Conservation (phyloP, 2,888 invertebrate genomes). For the Amaurobius ferox region DNA sequence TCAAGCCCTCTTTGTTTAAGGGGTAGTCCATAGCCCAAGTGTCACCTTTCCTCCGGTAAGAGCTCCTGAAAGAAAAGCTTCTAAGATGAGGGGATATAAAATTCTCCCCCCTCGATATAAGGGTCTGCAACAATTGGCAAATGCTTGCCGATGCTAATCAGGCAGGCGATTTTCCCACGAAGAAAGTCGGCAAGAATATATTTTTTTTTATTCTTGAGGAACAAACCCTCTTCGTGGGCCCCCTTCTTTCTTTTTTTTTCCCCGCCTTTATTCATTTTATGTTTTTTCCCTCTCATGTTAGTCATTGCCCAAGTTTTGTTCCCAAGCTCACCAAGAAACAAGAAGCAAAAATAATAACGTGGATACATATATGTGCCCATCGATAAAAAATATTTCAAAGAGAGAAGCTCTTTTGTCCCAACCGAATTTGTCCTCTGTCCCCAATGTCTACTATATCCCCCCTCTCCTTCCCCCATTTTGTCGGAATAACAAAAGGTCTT, state of each 20-base stretch:
- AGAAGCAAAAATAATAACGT: conserved; percentile 60
- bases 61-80: conserved; percentile 25
- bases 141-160: conserved; percentile 65
- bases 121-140: conserved; percentile 52
- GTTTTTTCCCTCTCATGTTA: conserved; percentile 34
- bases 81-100: not conserved
- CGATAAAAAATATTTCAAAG: conserved; percentile 14
- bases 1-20: conserved; percentile 54
- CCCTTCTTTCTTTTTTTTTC: conserved; percentile 24
- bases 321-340: conserved; percentile 59
- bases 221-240: not conserved
- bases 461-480: conserved; percentile 12
- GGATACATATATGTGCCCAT: conserved; percentile 57
- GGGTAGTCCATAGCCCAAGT: conserved; percentile 24
- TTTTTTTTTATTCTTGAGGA: conserved; percentile 24
- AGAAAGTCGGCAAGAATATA: conserved; percentile 11
- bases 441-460: conserved; percentile 35
- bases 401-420: conserved; percentile 46
- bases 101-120: conserved; percentile 12
- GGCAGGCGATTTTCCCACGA: conserved; percentile 57
- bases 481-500: conserved; percentile 38
- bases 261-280: conserved; percentile 25
- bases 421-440: conserved; percentile 53
- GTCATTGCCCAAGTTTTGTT: conserved; percentile 64
- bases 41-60: conserved; percentile 41